Conservation (phyloP, 2,113 vertebrate species). For the Electrona antarctica region DNA sequence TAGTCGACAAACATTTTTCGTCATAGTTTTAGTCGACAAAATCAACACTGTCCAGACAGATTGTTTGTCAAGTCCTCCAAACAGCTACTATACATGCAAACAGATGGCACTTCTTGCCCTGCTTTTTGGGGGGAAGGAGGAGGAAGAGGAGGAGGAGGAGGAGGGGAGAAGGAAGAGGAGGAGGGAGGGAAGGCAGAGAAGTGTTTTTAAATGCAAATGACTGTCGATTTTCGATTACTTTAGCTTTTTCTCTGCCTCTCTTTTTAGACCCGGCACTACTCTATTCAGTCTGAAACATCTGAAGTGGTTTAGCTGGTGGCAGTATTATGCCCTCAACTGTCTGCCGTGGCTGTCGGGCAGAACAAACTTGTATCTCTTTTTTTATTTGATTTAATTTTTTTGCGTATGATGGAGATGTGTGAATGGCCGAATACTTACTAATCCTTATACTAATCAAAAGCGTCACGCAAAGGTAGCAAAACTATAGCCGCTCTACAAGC, state of each 20-base stretch:
- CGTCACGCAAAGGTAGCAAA: too few relatives aligned
- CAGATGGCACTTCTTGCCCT: conserved; percentile 4
- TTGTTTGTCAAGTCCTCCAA: conserved; percentile 38
- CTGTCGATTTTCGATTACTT: conserved; percentile 39
- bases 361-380: too few relatives aligned
- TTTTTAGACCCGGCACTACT: conserved; percentile 37
- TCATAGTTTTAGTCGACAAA: too few relatives aligned
- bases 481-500: too few relatives aligned
- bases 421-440: too few relatives aligned
- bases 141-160: too few relatives aligned
- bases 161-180: too few relatives aligned
- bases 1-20: too few relatives aligned
- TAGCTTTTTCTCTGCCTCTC: conserved; percentile 3
- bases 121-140: not conserved
- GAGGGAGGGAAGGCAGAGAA: not conserved
- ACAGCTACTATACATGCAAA: not conserved
- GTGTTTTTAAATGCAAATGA: conserved; percentile 64
- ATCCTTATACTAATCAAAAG: too few relatives aligned
- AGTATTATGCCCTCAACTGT: not conserved
- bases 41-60: conserved; percentile 19
- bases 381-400: too few relatives aligned
- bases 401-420: too few relatives aligned
- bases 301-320: conserved; percentile 28
- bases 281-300: conserved; percentile 16
- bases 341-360: too few relatives aligned